phyloP scores from a whole-genome alignment of 1,140 invertebrate genomes.

The Leguminivora glycinivorella region DNA sequence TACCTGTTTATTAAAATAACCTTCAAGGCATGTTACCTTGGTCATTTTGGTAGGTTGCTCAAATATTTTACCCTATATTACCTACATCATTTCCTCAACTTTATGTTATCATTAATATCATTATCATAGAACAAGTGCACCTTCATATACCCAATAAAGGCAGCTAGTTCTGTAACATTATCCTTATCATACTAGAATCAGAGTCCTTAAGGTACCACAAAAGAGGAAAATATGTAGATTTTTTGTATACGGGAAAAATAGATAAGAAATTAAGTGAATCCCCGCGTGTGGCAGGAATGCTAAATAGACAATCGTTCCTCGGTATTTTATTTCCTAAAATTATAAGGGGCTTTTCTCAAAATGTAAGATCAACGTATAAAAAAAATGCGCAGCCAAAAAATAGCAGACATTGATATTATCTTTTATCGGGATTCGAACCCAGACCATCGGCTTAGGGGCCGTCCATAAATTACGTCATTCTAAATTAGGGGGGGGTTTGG shows the following conservation, averaged over 20 bases:
- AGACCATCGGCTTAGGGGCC: no score
- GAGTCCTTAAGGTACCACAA: neutral
- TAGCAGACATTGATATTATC: no score
- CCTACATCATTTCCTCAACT: neutral
- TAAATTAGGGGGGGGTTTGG: no score
- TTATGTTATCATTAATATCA: neutral
- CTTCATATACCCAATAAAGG: neutral
- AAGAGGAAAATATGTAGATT: neutral
- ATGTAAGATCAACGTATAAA: no score
- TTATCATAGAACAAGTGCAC: neutral
- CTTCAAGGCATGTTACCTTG: no score
- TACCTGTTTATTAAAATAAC: no score
- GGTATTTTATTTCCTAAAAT: neutral
- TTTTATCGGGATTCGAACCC: no score
- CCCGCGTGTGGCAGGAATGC: neutral
- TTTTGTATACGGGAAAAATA: neutral
- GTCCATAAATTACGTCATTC: no score
- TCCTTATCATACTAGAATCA: neutral
- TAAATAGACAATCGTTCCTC: neutral
- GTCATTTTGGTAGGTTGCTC: no score
- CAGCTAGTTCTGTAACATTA: neutral
- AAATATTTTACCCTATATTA: neutral
- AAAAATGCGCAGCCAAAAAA: no score
- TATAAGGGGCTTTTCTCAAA: neutral
- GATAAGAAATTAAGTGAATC: neutral